These are phyloP conservation scores for Cacatua alba DNA, from an alignment of 2,113 vertebrate genomes.

Conservation along the genomic window DNA sequence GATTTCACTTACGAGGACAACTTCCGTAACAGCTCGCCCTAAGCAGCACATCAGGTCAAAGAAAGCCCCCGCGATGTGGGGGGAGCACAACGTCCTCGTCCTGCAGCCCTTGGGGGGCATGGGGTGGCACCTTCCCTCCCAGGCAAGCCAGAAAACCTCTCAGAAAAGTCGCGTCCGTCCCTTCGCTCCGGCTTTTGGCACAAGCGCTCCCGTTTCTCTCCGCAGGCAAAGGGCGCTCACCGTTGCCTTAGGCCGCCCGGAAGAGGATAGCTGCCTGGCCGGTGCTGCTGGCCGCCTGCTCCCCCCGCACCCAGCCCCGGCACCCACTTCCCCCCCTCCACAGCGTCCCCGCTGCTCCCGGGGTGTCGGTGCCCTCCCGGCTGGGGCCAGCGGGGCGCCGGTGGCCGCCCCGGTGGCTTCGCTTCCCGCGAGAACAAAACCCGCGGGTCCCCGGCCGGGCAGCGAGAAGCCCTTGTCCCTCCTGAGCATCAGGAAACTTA, in stretches of 20 bases:
- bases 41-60: background rate
- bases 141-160: background rate
- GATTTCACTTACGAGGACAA: background rate
- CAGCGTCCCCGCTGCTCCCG: background rate
- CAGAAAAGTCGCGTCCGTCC: background rate
- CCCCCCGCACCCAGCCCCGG: background rate
- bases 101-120: background rate
- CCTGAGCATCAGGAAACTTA: background rate
- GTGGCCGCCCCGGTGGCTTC: background rate
- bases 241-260: background rate
- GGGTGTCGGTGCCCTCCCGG: no score
- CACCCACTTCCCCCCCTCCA: background rate
- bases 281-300: background rate
- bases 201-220: background rate
- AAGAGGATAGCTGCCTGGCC: background rate
- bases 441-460: background rate
- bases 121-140: background rate
- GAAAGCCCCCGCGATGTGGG: background rate
- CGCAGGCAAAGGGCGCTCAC: no score
- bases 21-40: background rate
- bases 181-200: background rate
- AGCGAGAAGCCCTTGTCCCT: background rate
- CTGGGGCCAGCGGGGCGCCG: background rate
- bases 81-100: background rate
- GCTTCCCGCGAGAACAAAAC: background rate